phyloP scores from a whole-genome alignment of 2,888 invertebrate genomes.

The Nomada hirtipes region DNA sequence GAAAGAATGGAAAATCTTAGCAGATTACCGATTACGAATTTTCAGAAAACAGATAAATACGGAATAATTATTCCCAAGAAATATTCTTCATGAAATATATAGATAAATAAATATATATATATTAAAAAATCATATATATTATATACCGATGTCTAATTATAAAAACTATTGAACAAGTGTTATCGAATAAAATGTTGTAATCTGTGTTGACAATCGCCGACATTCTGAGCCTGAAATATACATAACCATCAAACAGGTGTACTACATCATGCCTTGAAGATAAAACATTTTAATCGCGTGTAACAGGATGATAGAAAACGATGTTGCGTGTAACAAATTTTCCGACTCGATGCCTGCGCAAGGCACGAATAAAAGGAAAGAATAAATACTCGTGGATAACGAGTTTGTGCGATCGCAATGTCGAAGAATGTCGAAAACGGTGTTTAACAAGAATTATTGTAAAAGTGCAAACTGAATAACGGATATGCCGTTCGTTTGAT shows the following conservation, averaged over 20 bases:
- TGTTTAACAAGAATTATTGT: conserved; percentile 31
- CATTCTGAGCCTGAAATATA: conserved; percentile 75
- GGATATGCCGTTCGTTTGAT: conserved; percentile 8
- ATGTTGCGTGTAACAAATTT: conserved; percentile 6
- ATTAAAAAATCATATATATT: conserved; percentile 81
- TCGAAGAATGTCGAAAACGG: conserved; percentile 12
- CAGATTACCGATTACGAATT: conserved; percentile 72
- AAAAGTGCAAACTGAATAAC: conserved; percentile 25
- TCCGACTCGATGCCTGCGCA: conserved; percentile 7
- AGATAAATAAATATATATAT: conserved; percentile 77
- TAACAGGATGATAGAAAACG: neutral
- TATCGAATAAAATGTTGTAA: conserved; percentile 78
- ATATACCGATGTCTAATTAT: conserved; percentile 81
- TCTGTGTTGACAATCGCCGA: conserved; percentile 82
- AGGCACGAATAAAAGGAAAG: neutral
- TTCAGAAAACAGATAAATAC: conserved; percentile 73
- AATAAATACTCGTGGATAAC: neutral
- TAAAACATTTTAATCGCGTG: conserved; percentile 41
- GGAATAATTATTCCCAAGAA: conserved; percentile 71
- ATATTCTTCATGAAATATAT: conserved; percentile 76
- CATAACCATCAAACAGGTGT: conserved; percentile 67
- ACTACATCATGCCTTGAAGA: conserved; percentile 71
- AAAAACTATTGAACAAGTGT: conserved; percentile 79
- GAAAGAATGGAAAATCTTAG: conserved; percentile 60
- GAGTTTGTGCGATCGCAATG: conserved; percentile 6